A percentile compares a stretch with the other conserved stretches of the same genome.
Conservation (phyloP, 2,113 vertebrate species). For the Podarcis muralis region DNA sequence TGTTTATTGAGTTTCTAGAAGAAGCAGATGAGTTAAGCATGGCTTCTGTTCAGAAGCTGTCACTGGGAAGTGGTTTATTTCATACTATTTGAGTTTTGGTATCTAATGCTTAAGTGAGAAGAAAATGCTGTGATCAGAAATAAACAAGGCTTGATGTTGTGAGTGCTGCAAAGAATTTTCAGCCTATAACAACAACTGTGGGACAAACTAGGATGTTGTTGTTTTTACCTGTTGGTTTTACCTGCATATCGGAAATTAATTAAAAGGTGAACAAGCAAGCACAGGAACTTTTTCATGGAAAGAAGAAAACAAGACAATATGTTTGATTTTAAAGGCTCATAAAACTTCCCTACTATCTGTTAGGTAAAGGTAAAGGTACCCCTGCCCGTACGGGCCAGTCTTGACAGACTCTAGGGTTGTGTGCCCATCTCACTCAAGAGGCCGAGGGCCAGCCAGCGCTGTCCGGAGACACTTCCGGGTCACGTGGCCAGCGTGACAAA, state of each 20-base stretch:
- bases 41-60: background rate
- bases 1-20: background rate
- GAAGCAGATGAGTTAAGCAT: background rate
- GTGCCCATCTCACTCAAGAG: too few species aligned
- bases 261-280: background rate
- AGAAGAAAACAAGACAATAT: background rate
- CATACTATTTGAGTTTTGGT: background rate
- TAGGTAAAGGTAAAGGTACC: too few species aligned
- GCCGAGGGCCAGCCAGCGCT: too few species aligned
- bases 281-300: background rate
- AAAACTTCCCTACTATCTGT: background rate
- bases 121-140: background rate
- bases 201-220: background rate
- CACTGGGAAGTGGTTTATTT: constrained; percentile 6
- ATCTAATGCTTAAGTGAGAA: background rate
- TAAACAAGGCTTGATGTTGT: background rate
- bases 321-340: background rate
- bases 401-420: too few species aligned
- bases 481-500: too few species aligned
- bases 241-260: background rate
- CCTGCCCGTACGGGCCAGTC: too few species aligned
- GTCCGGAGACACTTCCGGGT: too few species aligned
- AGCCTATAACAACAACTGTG: background rate
- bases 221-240: background rate
- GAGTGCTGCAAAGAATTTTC: background rate